Conservation (phyloP, 2,113 vertebrate species). For the Mustela lutreola region DNA sequence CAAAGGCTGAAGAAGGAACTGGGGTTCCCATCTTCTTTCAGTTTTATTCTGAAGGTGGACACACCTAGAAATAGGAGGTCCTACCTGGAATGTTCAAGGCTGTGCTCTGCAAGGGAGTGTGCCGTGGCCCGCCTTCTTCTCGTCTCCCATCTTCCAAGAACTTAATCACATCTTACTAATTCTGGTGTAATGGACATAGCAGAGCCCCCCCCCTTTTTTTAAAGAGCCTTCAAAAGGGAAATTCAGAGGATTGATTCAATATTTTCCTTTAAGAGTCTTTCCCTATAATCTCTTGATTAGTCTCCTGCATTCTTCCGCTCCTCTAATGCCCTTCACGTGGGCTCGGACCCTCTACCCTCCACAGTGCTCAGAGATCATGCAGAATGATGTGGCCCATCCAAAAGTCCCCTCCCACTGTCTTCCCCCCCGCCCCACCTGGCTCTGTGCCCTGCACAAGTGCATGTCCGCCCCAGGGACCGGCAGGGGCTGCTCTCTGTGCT, state of each 20-base stretch:
- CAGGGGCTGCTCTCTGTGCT: no score
- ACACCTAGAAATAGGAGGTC: not conserved
- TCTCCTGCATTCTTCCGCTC: not conserved
- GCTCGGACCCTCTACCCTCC: not conserved
- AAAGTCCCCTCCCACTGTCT: rapidly evolving
- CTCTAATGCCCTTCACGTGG: not conserved
- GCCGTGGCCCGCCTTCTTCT: not conserved
- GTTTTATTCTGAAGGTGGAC: conserved; percentile 19
- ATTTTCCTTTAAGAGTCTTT: not conserved
- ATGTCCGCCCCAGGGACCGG: rapidly evolving
- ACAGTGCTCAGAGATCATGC: not conserved
- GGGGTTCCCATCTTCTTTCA: not conserved
- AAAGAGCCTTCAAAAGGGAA: not conserved
- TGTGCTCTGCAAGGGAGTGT: not conserved
- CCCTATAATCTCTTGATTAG: not conserved
- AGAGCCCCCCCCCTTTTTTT: not conserved
- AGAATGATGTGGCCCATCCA: rapidly evolving
- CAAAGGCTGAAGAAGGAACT: not conserved
- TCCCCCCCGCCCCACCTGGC: rapidly evolving
- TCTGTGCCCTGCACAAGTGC: rapidly evolving
- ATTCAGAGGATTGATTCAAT: not conserved
- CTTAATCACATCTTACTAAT: not conserved
- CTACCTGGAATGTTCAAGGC: not conserved
- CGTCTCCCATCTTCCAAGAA: not conserved
- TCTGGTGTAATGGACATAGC: not conserved